These are phyloP conservation scores for Triplophysa dalaica DNA, from an alignment of 2,113 vertebrate species.

Conservation along the genomic window DNA sequence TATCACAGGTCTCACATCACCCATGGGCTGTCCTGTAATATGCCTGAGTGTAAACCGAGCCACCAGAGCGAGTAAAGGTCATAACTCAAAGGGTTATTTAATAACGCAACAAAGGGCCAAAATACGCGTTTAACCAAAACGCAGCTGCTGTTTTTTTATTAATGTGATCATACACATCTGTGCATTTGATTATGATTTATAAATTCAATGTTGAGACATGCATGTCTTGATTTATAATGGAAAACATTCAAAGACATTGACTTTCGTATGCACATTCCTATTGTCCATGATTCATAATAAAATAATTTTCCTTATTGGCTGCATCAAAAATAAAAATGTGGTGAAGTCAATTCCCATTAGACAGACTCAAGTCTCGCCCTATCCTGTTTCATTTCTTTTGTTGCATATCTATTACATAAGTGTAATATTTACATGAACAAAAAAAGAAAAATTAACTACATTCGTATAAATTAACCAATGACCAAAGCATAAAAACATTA, in stretches of 20 bases:
- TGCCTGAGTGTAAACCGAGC: slow-evolving; percentile 50
- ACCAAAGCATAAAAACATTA: not conserved
- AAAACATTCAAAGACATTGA: not conserved
- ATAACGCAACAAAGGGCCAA: slow-evolving; percentile 49
- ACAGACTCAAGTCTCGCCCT: not conserved
- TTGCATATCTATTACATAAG: too few relatives aligned
- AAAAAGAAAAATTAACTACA: not conserved
- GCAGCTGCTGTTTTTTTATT: slow-evolving; percentile 21
- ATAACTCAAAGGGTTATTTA: slow-evolving; percentile 49
- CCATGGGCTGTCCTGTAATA: slow-evolving; percentile 44
- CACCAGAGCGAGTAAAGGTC: slow-evolving; percentile 43
- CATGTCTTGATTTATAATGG: slow-evolving; percentile 64
- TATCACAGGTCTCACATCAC: slow-evolving; percentile 38
- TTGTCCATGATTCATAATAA: too few relatives aligned
- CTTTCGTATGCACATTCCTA: not conserved
- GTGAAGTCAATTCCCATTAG: too few relatives aligned
- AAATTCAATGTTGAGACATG: slow-evolving; percentile 41
- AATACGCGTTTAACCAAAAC: slow-evolving; percentile 29
- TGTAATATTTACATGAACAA: slow-evolving; percentile 63
- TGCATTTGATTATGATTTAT: slow-evolving; percentile 14
- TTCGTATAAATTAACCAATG: slow-evolving; percentile 19
- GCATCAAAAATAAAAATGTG: not conserved
- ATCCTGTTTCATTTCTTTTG: too few relatives aligned
- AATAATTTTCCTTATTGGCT: not conserved
- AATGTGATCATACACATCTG: not conserved